Base-by-base conservation (phyloP, 2,888 invertebrate species). In the Diarsia mendica region DNA sequence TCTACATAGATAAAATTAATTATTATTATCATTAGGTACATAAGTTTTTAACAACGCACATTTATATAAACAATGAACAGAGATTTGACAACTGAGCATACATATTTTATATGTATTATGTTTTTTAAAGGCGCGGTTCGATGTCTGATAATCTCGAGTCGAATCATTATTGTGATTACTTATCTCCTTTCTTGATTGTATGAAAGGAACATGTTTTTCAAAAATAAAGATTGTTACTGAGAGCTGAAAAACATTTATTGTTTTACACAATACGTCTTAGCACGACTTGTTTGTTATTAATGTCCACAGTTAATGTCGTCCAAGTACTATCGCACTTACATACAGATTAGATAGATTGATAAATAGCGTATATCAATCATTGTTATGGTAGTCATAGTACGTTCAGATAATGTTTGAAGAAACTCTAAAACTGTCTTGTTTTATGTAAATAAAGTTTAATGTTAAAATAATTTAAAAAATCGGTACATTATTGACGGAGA, bases 151-250 rank as follows among this genome's bases (percentile, higher is more conserved):
- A 76, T 77, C 77, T 72, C 6, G 46, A 44, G 9, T 20, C 1
- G 44, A 77, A 72, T 28, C 28, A 28, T 28, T 28, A 28, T 53
- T 53, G 53, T 72, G 77, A 72, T 79, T 48, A 72, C 53, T 48
- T 77, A 77, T 77, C 48, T 55, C 33, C 13, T 39, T 51, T 68
- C 46, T 72, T 69, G 66, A 60, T 67, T 60, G 49, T 51, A 44
- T 9, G 51, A 46, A 67, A 77, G 20, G 3, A 44, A 13, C 2
- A 8, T 49, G n/a, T n/a, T 44, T 58, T 23, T 51, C 23, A 28
- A 44, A 23, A 44, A 15, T 20, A 39, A 20, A 39, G 2, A 15
- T 39, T 49, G 39, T n/a, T 20, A 23, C 15, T 20, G 49, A 39
- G 39, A 15, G 44, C 4, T 71, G 49, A 28, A 51, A 23, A 70